Base-by-base conservation (phyloP, 2,888 invertebrate genomes). In the Troides helena region DNA sequence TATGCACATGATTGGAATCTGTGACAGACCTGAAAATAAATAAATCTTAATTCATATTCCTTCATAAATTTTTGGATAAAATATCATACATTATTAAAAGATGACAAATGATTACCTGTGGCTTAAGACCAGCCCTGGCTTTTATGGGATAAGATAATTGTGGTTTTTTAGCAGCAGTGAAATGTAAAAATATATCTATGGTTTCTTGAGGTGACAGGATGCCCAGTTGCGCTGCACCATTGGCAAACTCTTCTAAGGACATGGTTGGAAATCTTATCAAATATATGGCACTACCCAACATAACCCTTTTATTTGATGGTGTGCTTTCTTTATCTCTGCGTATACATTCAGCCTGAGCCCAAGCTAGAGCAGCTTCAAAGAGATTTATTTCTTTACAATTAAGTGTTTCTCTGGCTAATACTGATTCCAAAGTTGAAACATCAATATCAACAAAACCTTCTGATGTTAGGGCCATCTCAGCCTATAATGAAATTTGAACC, bases 391-490 rank as follows among this genome's bases (percentile, higher is more conserved):
- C 99, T 87, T 97, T 97, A 85, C 98, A 98, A 88, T 99, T 99
- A 62, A 99, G 94, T 3, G 99, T 98, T 90, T 99, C 99, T 75
- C 99, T 94, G 67, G 96, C 96, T 77, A 99, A 93, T 77, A 99
- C 98, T 71, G 97, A 97, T 87, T 98, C 97, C 78, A 99, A 94
- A 39, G 99, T 99, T 76, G 97, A 96, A 80, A 97, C 95, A 89
- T 99, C 99, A 82, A 99, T 98, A 86, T 99, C 99, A 75, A 97
- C 96, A 93, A 99, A 99, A 77, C 98, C 98, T 82, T 99, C 99
- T 0, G 98, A 98, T 77, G 96, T 96, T 78, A 99, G 94, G 70
- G 99, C 98, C 96, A 99, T 97, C 93, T 98, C 98, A 83, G 99
- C 98, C 97, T 97, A 89, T 73, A 91, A 93, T 80, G 73, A 85